Percentiles rank a stretch among this genome's conserved stretches.
These are phyloP conservation scores for Drosophila azteca DNA, from an alignment of 1,140 invertebrate genomes.

Conservation along the genomic window DNA sequence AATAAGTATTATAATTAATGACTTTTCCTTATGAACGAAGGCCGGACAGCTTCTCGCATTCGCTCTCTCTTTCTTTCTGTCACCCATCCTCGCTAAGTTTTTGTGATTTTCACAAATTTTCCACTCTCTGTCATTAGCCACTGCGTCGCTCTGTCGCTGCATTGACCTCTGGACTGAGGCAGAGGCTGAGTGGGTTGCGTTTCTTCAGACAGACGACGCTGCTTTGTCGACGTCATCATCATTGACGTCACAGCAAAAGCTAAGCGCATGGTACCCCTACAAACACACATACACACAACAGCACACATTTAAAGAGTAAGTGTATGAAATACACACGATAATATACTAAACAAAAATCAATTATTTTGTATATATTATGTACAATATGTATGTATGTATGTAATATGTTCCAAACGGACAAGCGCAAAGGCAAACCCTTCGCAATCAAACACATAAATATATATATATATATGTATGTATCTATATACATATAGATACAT, in stretches of 20 bases:
- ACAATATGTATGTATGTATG: no score
- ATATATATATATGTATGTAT: conserved; percentile 2
- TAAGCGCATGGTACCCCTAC: no score
- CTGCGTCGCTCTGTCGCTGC: conserved; percentile 18
- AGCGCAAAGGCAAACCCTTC: conserved; percentile 10
- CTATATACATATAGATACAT: background rate
- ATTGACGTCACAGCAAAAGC: conserved; percentile 64
- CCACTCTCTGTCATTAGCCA: conserved; percentile 34
- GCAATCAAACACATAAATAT: conserved; percentile 17
- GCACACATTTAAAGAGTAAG: background rate
- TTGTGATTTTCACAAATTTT: conserved; percentile 52
- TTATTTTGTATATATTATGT: conserved; percentile 61
- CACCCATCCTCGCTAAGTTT: background rate
- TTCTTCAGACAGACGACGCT: conserved; percentile 22
- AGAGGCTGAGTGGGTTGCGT: conserved; percentile 12
- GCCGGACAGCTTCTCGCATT: conserved; percentile 7
- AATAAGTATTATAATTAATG: conserved; percentile 71
- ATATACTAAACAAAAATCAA: conserved; percentile 63
- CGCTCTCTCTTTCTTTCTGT: conserved; percentile 7
- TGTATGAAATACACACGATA: conserved; percentile 22
- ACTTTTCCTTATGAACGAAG: conserved; percentile 51
- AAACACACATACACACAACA: background rate
- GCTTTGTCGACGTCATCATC: conserved; percentile 66
- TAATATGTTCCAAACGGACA: conserved; percentile 3
- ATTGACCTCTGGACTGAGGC: conserved; percentile 53